Percentiles rank a stretch among this genome's conserved stretches.
phyloP scores from a whole-genome alignment of 2,797 vertebrate genomes.

The Coreius guichenoti region DNA sequence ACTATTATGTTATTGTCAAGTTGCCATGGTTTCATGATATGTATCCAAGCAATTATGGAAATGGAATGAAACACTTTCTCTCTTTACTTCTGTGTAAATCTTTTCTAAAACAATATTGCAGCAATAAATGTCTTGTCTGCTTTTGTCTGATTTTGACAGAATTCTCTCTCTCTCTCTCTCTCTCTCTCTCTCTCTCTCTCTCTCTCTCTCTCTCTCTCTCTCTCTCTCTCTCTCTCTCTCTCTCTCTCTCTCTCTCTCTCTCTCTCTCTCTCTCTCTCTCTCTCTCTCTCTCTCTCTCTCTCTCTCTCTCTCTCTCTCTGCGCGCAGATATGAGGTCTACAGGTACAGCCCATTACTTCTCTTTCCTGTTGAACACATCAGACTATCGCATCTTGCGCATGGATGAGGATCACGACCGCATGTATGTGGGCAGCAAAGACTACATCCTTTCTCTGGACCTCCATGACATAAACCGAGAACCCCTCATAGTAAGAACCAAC shows the following conservation, averaged over 20 bases:
- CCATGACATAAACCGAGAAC: conserved; percentile 97
- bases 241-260: conserved; percentile 59
- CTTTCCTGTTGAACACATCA: conserved; percentile 92
- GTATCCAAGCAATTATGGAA: conserved; percentile 1
- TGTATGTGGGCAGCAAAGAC: conserved; percentile 98
- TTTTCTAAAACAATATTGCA: neutral
- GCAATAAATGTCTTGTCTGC: neutral
- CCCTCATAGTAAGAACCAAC: conserved; percentile 89
- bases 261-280: conserved; percentile 59
- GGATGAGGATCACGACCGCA: conserved; percentile 97
- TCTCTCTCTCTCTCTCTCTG: conserved; percentile 59
- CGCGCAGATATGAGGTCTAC: conserved; percentile 92
- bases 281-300: conserved; percentile 59
- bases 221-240: conserved; percentile 59
- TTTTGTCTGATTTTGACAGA: conserved; percentile 4
- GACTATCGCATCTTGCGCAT: conserved; percentile 96
- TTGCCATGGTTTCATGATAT: neutral
- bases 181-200: conserved; percentile 57
- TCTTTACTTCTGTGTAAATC: neutral
- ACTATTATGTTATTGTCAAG: neutral
- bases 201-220: conserved; percentile 59
- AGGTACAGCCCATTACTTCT: conserved; percentile 92
- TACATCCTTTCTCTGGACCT: conserved; percentile 95
- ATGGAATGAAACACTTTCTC: neutral
- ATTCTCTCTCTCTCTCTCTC: conserved; percentile 56